Percentiles rank a stretch among this genome's conserved stretches.
These are phyloP conservation scores for Scaptomyza pallida DNA, from an alignment of 1,140 invertebrate genomes.

Conservation along the genomic window DNA sequence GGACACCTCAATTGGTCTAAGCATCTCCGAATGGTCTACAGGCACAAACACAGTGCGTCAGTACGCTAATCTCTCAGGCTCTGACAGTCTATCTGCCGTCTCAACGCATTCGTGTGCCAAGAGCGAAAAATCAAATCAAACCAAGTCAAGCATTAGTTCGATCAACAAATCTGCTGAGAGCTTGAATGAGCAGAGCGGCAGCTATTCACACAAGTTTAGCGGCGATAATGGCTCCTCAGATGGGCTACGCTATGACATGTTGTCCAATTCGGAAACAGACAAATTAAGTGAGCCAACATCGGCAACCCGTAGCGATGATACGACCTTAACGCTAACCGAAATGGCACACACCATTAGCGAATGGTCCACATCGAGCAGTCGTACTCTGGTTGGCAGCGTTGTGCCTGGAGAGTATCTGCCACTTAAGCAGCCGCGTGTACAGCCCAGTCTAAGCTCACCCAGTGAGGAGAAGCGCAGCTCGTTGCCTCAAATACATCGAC, in stretches of 20 bases:
- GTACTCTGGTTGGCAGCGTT: slow-evolving; percentile 85
- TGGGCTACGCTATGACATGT: slow-evolving; percentile 85
- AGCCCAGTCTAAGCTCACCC: slow-evolving; percentile 66
- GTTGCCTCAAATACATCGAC: slow-evolving; percentile 72
- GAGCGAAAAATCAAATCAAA: slow-evolving; percentile 87
- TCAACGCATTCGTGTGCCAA: slow-evolving; percentile 86
- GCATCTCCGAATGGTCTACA: slow-evolving; percentile 93
- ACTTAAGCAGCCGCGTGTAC: slow-evolving; percentile 68
- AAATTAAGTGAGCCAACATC: slow-evolving; percentile 84
- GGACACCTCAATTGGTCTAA: slow-evolving; percentile 92
- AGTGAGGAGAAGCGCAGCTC: slow-evolving; percentile 72
- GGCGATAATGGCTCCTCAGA: slow-evolving; percentile 83
- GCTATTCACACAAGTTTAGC: slow-evolving; percentile 80
- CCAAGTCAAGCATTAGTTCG: slow-evolving; percentile 85
- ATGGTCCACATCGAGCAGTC: slow-evolving; percentile 87
- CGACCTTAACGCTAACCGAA: slow-evolving; percentile 85
- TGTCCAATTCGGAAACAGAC: slow-evolving; percentile 86
- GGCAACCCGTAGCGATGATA: slow-evolving; percentile 86
- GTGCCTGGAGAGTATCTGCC: slow-evolving; percentile 83
- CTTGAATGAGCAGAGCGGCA: slow-evolving; percentile 78
- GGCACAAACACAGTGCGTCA: slow-evolving; percentile 91
- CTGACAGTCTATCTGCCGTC: slow-evolving; percentile 86
- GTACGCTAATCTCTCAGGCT: slow-evolving; percentile 89
- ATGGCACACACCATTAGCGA: slow-evolving; percentile 87
- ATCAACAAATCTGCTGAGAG: slow-evolving; percentile 83